Percentiles rank a stretch among this genome's conserved stretches.
Conservation (phyloP, 2,113 vertebrate genomes). For the Neopipo cinnamomea region DNA sequence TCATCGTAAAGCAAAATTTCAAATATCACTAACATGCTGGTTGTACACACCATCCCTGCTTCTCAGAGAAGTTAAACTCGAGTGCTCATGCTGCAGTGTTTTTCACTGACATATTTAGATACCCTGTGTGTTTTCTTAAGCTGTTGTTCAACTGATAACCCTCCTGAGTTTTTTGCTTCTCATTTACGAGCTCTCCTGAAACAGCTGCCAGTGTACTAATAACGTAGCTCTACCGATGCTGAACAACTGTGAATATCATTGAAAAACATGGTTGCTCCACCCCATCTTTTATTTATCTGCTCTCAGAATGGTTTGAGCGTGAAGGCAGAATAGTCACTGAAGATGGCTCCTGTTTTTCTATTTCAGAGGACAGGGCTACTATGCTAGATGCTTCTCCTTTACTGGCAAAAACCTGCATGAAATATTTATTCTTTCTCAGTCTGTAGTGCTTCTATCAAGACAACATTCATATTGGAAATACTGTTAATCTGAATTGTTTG, state of each 20-base stretch:
- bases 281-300: conserved; percentile 38
- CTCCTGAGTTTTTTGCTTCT: not conserved
- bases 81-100: not conserved
- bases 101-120: not conserved
- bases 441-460: not conserved
- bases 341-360: not conserved
- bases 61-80: not conserved
- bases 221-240: conserved; percentile 1
- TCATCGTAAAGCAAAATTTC: not conserved
- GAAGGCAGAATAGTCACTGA: conserved; percentile 19
- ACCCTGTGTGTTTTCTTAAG: not conserved
- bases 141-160: not conserved
- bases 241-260: conserved; percentile 16
- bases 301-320: not conserved
- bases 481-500: not conserved
- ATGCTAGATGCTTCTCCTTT: not conserved
- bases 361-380: not conserved
- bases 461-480: not conserved
- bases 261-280: conserved; percentile 16
- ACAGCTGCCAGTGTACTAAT: not conserved
- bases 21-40: not conserved
- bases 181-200: not conserved
- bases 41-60: not conserved
- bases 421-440: not conserved
- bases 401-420: not conserved